Conservation (phyloP, 2,113 vertebrate species). For the Peromyscus leucopus region DNA sequence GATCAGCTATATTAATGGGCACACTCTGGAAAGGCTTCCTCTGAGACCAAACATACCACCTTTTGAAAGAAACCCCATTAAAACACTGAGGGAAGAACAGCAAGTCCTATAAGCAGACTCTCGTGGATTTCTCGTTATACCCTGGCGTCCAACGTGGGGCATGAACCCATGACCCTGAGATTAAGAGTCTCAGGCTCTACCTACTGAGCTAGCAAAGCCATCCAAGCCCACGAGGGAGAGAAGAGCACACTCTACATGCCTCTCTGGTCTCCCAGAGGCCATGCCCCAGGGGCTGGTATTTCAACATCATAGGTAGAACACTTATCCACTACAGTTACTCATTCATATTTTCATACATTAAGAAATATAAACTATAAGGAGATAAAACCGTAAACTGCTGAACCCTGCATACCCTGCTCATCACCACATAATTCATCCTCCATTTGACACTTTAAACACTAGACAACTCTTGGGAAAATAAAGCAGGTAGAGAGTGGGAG, state of each 20-base stretch:
- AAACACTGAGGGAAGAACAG: background rate
- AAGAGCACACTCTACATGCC: too few relatives aligned
- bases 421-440: background rate
- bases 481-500: background rate
- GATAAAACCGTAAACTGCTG: background rate
- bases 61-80: conserved; percentile 42
- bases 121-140: too few relatives aligned
- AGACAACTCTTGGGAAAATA: background rate
- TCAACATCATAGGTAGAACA: too few relatives aligned
- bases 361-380: background rate
- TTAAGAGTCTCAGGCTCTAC: too few relatives aligned
- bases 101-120: background rate
- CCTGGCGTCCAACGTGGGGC: too few relatives aligned
- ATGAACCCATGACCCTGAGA: too few relatives aligned
- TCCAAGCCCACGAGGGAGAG: too few relatives aligned
- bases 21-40: conserved; percentile 8
- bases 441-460: background rate
- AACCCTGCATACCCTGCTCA: background rate
- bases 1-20: conserved; percentile 1
- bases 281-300: too few relatives aligned
- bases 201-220: too few relatives aligned
- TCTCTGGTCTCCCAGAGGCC: too few relatives aligned
- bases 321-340: background rate
- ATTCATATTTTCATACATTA: conserved; percentile 8
- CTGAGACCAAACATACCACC: background rate